Conservation (phyloP, 1,140 invertebrate species). For the Brevipalpus yothersi region DNA sequence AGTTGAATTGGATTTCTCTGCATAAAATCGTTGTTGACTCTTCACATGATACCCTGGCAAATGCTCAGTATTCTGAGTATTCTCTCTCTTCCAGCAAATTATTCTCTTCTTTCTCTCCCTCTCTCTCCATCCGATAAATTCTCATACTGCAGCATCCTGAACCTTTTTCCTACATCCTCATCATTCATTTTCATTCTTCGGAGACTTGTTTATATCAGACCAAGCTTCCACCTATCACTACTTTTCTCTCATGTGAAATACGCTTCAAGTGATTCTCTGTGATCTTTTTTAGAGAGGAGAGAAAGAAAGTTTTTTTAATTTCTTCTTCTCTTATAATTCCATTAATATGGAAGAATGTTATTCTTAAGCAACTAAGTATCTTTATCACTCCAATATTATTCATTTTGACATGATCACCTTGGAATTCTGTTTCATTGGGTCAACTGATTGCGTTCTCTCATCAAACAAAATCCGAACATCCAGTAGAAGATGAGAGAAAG, state of each 20-base stretch:
- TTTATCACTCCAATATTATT: no score
- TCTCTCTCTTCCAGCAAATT: background rate
- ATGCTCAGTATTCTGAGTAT: no score
- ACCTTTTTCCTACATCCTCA: background rate
- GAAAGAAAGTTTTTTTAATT: background rate
- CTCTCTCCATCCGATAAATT: background rate
- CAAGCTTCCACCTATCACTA: background rate
- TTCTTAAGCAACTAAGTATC: no score
- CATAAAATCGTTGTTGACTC: no score
- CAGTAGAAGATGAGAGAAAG: no score
- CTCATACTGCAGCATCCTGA: background rate
- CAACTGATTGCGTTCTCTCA: no score
- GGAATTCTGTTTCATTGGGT: no score
- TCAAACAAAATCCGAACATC: no score
- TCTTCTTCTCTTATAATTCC: background rate
- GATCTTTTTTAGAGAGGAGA: background rate
- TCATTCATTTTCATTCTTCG: background rate
- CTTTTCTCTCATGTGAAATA: background rate
- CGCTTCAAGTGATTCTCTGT: background rate
- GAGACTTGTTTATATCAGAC: background rate
- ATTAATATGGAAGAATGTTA: background rate
- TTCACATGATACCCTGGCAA: no score
- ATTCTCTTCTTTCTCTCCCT: background rate
- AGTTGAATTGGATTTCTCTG: background rate
- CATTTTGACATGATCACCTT: no score